A percentile compares a stretch with the other conserved stretches of the same genome.
These are phyloP conservation scores for Euphydryas editha DNA, from an alignment of 2,888 invertebrate species.

Conservation along the genomic window DNA sequence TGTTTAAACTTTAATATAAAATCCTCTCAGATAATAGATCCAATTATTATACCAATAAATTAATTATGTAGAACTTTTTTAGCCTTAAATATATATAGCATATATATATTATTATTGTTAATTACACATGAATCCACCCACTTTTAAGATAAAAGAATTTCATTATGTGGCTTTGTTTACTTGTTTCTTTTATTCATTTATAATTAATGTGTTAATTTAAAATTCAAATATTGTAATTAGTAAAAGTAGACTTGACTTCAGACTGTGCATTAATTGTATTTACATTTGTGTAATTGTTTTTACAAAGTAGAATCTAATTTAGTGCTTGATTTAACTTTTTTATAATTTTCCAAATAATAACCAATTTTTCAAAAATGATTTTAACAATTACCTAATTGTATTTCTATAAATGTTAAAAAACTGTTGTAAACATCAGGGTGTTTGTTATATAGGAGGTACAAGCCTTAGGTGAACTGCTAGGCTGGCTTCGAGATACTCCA, in stretches of 20 bases:
- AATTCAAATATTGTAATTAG: not conserved
- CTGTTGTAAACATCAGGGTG: too few species aligned
- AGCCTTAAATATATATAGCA: not conserved
- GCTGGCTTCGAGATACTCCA: slow-evolving; percentile 77
- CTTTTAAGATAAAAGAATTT: slow-evolving; percentile 5
- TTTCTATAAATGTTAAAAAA: too few species aligned
- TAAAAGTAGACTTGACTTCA: too few species aligned
- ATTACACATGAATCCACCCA: not conserved
- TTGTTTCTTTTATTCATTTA: not conserved
- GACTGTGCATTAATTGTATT: too few species aligned
- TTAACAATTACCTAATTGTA: too few species aligned
- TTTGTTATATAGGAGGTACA: slow-evolving; percentile 63
- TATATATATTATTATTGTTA: not conserved
- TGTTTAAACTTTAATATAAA: too few species aligned
- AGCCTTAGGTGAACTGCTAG: slow-evolving; percentile 73
- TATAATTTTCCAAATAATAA: too few species aligned
- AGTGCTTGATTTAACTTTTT: too few species aligned
- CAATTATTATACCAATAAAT: not conserved
- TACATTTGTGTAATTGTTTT: too few species aligned
- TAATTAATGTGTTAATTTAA: not conserved
- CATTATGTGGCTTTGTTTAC: not conserved
- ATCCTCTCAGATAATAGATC: too few species aligned
- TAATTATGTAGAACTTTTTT: not conserved
- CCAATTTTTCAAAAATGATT: too few species aligned
- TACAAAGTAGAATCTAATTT: too few species aligned